phyloP scores from a whole-genome alignment of 2,797 vertebrate genomes.

The Anguilla obscura region DNA sequence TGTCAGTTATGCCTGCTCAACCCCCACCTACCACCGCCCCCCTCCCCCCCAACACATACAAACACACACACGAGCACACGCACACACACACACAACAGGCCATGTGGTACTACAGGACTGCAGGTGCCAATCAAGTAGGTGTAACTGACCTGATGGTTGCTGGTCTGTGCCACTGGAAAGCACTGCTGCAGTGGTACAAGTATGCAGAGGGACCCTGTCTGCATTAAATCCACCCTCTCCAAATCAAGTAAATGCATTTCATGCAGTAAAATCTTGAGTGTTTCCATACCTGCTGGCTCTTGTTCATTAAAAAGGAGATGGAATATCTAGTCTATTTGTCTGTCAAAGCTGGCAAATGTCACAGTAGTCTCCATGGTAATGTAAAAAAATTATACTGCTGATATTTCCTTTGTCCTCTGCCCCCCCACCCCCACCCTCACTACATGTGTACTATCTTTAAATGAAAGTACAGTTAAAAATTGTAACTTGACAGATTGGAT shows the following conservation, averaged over 20 bases:
- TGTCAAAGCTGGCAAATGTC: not conserved
- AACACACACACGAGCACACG: no score
- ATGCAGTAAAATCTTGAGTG: not conserved
- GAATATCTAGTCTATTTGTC: not conserved
- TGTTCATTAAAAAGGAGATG: not conserved
- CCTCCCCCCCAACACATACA: no score
- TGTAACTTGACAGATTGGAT: not conserved
- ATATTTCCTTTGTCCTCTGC: not conserved
- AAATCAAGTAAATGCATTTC: no score
- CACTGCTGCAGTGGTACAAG: no score
- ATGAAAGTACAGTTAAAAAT: not conserved
- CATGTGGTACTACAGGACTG: no score
- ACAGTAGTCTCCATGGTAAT: not conserved
- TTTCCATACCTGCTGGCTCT: not conserved
- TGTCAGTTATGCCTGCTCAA: not conserved
- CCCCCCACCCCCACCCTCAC: not conserved
- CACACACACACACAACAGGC: no score
- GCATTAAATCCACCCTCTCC: no score
- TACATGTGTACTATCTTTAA: not conserved
- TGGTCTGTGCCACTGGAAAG: not conserved
- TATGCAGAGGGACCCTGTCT: not conserved
- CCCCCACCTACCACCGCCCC: no score
- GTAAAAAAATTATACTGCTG: not conserved
- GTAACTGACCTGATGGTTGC: no score
- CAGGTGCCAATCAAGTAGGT: no score